phyloP scores from a whole-genome alignment of 2,888 invertebrate genomes.

The Scotopteryx bipunctaria region DNA sequence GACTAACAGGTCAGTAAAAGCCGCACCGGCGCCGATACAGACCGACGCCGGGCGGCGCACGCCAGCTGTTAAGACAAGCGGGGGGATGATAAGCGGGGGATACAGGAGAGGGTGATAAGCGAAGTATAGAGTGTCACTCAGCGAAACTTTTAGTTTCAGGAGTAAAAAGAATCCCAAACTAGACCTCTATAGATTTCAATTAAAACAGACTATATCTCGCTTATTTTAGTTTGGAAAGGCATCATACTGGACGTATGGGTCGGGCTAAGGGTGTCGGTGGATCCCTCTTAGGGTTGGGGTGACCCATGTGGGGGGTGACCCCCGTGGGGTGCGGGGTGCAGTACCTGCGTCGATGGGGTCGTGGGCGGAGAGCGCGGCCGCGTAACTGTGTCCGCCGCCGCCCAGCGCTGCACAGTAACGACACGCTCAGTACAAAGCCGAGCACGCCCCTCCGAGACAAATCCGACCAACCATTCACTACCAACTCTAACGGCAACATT shows the following conservation, averaged over 20 bases:
- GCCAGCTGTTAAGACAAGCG: conserved; percentile 26
- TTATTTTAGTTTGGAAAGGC: background rate
- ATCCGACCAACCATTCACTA: conserved; percentile 9
- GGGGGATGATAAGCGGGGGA: conserved; percentile 12
- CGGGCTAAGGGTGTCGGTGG: background rate
- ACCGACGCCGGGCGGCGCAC: conserved; percentile 31
- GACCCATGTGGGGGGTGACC: background rate
- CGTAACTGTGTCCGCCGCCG: conserved; percentile 87
- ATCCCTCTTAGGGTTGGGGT: background rate
- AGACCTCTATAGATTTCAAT: background rate
- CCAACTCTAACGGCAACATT: background rate
- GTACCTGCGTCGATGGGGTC: conserved; percentile 95
- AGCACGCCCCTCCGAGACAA: conserved; percentile 9
- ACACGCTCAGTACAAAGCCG: conserved; percentile 40
- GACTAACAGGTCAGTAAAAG: conserved; percentile 16
- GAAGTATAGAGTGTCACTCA: background rate
- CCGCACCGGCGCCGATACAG: conserved; percentile 32
- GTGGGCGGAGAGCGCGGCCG: conserved; percentile 94
- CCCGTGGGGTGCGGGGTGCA: conserved; percentile 45
- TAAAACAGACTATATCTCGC: conserved; percentile 4
- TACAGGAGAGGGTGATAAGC: background rate
- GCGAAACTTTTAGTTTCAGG: too few species aligned
- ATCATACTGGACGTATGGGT: background rate
- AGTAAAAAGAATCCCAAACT: too few species aligned
- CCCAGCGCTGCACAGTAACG: conserved; percentile 43